phyloP scores from a whole-genome alignment of 1,140 invertebrate species.

The silkworm (Bombyx mori) region DNA sequence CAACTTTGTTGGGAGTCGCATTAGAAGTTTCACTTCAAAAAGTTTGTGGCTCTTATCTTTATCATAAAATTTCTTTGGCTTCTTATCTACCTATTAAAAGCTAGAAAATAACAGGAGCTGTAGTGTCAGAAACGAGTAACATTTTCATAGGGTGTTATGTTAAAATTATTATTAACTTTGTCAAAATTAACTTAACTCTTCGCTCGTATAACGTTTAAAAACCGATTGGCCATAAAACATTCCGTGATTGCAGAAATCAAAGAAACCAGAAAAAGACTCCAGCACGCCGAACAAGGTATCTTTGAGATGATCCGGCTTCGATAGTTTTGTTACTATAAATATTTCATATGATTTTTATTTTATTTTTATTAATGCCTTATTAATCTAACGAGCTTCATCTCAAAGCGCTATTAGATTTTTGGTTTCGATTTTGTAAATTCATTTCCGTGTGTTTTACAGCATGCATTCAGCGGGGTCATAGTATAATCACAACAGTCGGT shows the following conservation, averaged over 20 bases:
- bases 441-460: conserved; percentile 20
- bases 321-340: conserved; percentile 15
- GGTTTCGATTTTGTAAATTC: conserved; percentile 18
- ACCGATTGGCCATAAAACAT: conserved; percentile 28
- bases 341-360: conserved; percentile 24
- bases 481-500: conserved; percentile 11
- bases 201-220: not conserved
- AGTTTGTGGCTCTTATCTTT: too few relatives aligned
- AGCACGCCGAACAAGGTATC: conserved; percentile 64
- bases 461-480: conserved; percentile 31
- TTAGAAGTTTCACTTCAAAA: too few relatives aligned
- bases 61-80: too few relatives aligned
- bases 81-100: too few relatives aligned
- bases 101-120: too few relatives aligned
- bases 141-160: too few relatives aligned
- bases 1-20: too few relatives aligned
- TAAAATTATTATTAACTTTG: too few relatives aligned
- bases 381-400: conserved; percentile 26
- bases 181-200: too few relatives aligned
- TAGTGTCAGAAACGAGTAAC: too few relatives aligned
- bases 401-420: conserved; percentile 23
- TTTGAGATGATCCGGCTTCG: conserved; percentile 28
- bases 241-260: conserved; percentile 66
- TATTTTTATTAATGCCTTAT: conserved; percentile 10
- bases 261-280: conserved; percentile 67